Evolutionary conservation across 1,140 invertebrate species (phyloP).

Genomic region (Armadillidium nasatum): DNA sequence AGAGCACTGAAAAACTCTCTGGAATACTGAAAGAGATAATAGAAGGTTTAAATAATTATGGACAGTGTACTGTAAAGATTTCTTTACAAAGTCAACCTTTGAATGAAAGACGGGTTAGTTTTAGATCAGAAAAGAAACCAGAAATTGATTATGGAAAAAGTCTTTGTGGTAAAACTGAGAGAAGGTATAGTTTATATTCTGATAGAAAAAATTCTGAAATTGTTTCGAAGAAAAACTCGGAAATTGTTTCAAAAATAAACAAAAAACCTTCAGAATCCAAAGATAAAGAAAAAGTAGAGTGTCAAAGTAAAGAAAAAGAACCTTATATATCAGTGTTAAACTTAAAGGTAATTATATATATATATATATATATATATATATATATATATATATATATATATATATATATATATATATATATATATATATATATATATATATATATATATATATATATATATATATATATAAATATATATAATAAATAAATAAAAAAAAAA

Average conservation of each 20-base stretch:
- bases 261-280: conserved; percentile 19
- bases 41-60: conserved; percentile 33
- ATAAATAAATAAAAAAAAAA: no score
- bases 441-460: no score
- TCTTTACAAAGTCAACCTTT: conserved; percentile 14
- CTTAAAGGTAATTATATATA: conserved; percentile 19
- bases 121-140: conserved; percentile 18
- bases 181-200: conserved; percentile 27
- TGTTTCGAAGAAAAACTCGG: not conserved
- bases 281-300: conserved; percentile 28
- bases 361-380: not conserved
- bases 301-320: conserved; percentile 10
- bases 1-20: conserved; percentile 32
- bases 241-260: not conserved
- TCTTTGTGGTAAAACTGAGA: conserved; percentile 25
- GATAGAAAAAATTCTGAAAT: conserved; percentile 23
- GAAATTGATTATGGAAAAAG: not conserved
- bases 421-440: no score
- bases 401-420: no score
- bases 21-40: conserved; percentile 36
- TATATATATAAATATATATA: no score
- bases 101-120: not conserved
- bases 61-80: conserved; percentile 34
- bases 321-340: conserved; percentile 21
- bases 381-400: no score